Base-by-base conservation (phyloP, 2,888 invertebrate genomes). In the Lithophane ornitopus region DNA sequence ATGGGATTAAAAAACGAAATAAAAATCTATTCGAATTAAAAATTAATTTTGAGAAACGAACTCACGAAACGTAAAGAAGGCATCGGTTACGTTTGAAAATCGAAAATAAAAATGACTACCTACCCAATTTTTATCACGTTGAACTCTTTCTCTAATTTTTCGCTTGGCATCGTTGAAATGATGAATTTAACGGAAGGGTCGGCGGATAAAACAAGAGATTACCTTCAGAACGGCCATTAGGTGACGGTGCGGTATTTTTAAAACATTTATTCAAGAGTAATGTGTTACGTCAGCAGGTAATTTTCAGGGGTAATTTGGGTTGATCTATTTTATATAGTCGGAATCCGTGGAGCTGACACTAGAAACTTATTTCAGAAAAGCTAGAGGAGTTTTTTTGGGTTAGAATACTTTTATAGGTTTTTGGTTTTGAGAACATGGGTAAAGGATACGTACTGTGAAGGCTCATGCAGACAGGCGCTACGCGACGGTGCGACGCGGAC, bases 151-250 rank as follows among this genome's bases (percentile, higher is more conserved):
- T 81, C 72, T 65, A 85, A 85, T 74, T 81, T 83, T 83, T 78
- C 70, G 76, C 77, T 69, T 56, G 70, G 70, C 78, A 81, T 80
- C 34, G 79, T 74, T 80, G 63, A 86, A 79, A 85, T 88, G 87
- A 89, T 88, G 88, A 85, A 87, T 88, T 81, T 81, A 72, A 75
- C 73, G 89, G 80, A 85, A 82, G 87, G 84, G 82, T 87, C 84
- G 76, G 19, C 68, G 78, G 78, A 80, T 86, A 87, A 88, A 89
- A 89, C 88, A 89, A 88, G 89, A 85, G 88, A 89, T 89, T 89
- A 86, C 84, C 83, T 82, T 56, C 74, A 81, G 70, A 73, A 73
- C 62, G 77, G 80, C 82, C 89, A 87, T 89, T 88, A 89, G 88
- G 61, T 89, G 88, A 89, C 84, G 76, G 28, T 61, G 84, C 89